Evolutionary conservation across 2,888 invertebrate genomes (phyloP).

Genomic region (Dolichopus griseipennis): DNA sequence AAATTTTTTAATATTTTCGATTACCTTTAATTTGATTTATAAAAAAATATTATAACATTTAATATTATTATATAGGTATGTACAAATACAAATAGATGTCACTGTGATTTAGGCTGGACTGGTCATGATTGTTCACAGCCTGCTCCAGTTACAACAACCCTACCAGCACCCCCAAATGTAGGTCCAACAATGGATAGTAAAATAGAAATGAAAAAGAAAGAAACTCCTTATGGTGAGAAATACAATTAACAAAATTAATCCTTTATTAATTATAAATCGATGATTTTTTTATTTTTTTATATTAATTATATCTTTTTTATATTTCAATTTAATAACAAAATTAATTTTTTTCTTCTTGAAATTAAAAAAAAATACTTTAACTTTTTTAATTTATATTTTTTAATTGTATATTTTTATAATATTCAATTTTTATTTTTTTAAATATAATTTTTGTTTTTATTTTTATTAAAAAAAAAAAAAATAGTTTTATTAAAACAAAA

Average conservation of each 20-base stretch:
- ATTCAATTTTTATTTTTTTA: no score
- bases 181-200: constrained; percentile 51
- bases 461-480: background rate
- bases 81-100: constrained; percentile 86
- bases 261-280: background rate
- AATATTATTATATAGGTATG: constrained; percentile 57
- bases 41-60: no score
- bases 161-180: constrained; percentile 48
- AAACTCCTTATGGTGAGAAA: constrained; percentile 78
- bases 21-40: no score
- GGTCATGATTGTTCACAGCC: constrained; percentile 79
- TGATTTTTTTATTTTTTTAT: constrained; percentile 14
- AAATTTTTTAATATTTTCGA: no score
- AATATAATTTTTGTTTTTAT: background rate
- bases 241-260: constrained; percentile 9
- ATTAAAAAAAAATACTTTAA: background rate
- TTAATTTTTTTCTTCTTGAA: constrained; percentile 3
- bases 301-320: constrained; percentile 2
- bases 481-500: background rate
- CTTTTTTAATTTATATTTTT: constrained; percentile 12
- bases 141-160: constrained; percentile 61
- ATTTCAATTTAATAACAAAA: background rate
- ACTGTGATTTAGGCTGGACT: constrained; percentile 80
- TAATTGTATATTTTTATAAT: background rate
- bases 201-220: constrained; percentile 73